Conservation (phyloP, 2,888 invertebrate species). For the Pristionchus mayeri region DNA sequence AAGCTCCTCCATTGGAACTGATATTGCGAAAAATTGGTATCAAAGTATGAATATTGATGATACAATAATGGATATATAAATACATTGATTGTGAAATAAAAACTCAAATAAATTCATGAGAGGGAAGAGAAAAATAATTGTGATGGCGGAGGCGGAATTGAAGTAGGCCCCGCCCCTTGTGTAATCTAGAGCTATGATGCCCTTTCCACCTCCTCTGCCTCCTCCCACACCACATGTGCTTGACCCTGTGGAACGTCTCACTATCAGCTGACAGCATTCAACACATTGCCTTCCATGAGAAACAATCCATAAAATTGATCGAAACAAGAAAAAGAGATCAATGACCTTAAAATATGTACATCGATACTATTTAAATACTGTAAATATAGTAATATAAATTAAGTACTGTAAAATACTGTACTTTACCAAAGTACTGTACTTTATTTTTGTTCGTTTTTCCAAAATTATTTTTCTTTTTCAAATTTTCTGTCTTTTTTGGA, state of each 20-base stretch:
- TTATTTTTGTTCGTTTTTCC: not conserved
- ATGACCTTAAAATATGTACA: too few relatives aligned
- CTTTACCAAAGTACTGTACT: too few relatives aligned
- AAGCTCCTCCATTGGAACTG: too few relatives aligned
- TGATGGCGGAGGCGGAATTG: slow-evolving; percentile 29
- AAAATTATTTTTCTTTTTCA: not conserved
- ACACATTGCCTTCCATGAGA: not conserved
- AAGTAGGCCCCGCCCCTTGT: slow-evolving; percentile 39
- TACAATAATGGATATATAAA: too few relatives aligned
- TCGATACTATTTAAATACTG: too few relatives aligned
- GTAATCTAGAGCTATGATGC: slow-evolving; percentile 45
- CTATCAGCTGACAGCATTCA: slow-evolving; percentile 15
- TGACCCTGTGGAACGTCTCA: not conserved
- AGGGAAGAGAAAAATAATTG: not conserved
- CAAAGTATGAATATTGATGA: too few relatives aligned
- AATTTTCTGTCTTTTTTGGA: not conserved
- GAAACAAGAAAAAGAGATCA: not conserved
- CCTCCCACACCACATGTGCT: slow-evolving; percentile 32
- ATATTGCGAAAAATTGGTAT: too few relatives aligned
- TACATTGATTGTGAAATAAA: slow-evolving; percentile 53
- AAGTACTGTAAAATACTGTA: too few relatives aligned
- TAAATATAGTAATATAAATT: too few relatives aligned
- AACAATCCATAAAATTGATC: not conserved
- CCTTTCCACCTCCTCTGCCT: slow-evolving; percentile 15
- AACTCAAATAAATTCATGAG: not conserved